phyloP scores from a whole-genome alignment of 2,113 vertebrate species.

The Haliaeetus leucogaster region DNA sequence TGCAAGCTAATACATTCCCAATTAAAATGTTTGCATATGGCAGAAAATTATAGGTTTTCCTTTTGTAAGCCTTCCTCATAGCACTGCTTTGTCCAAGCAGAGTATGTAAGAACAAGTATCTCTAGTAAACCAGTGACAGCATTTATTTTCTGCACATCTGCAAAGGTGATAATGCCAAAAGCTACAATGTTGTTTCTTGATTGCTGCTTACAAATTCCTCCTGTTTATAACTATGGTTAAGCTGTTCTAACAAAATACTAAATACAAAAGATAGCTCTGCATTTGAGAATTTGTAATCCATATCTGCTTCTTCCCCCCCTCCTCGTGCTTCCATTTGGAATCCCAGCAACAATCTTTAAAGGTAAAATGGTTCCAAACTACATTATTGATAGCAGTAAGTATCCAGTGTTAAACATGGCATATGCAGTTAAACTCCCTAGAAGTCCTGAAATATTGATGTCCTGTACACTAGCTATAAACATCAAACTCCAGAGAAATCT shows the following conservation, averaged over 20 bases:
- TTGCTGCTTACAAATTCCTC: not conserved
- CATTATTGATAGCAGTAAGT: conserved; percentile 91
- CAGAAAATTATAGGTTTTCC: not conserved
- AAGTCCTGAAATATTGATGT: not conserved
- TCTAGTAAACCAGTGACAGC: not conserved
- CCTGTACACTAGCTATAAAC: not conserved
- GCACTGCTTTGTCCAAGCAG: not conserved
- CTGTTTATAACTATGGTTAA: not conserved
- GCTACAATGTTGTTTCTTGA: not conserved
- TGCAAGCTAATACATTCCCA: not conserved
- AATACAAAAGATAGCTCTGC: not conserved
- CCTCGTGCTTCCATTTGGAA: conserved; percentile 73
- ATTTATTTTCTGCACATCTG: not conserved
- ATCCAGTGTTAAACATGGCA: conserved; percentile 42
- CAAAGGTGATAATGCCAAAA: not conserved
- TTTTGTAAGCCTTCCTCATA: not conserved
- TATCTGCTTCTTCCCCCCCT: conserved; percentile 69
- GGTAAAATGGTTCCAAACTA: conserved; percentile 87
- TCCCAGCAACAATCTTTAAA: conserved; percentile 89
- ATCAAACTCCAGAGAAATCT: not conserved
- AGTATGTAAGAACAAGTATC: not conserved
- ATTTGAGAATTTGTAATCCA: conserved; percentile 58
- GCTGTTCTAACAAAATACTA: not conserved
- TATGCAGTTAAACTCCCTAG: not conserved
- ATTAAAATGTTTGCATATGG: not conserved